A percentile compares a stretch with the other conserved stretches of the same genome.
Evolutionary conservation across 2,113 vertebrate genomes (phyloP).

Genomic region (Elaphurus davidianus): DNA sequence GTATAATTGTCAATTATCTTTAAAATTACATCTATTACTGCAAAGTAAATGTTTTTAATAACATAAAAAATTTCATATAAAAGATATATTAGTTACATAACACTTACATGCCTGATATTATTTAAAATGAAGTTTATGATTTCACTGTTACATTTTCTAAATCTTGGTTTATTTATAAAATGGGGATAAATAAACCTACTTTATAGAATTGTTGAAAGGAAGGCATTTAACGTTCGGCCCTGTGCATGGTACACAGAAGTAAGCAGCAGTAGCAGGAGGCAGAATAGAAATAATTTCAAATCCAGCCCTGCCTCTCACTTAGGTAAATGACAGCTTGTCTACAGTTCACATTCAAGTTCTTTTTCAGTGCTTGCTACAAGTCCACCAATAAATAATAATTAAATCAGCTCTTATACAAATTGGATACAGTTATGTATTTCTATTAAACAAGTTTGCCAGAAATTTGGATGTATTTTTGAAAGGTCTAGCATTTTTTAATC

Average conservation of each 20-base stretch:
- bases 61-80: slow-evolving; percentile 65
- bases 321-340: not conserved
- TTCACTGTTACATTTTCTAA: not conserved
- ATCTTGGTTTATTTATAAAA: not conserved
- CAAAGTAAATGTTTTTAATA: slow-evolving; percentile 12
- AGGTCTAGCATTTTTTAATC: not conserved
- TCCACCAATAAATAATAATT: not conserved
- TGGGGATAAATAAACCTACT: not conserved
- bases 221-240: not conserved
- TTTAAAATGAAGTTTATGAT: slow-evolving; percentile 73
- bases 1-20: not conserved
- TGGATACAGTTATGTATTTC: not conserved
- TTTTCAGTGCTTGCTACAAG: not conserved
- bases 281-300: not conserved
- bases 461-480: not conserved
- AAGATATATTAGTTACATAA: slow-evolving; percentile 72
- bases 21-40: not conserved
- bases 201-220: not conserved
- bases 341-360: not conserved
- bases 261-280: not conserved
- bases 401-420: not conserved
- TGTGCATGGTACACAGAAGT: not conserved
- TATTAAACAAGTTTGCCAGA: not conserved
- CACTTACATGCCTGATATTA: slow-evolving; percentile 74
- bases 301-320: not conserved